A percentile compares a stretch with the other conserved stretches of the same genome.
These are phyloP conservation scores for Scaptomyza hsui DNA, from an alignment of 1,140 invertebrate species.

Conservation along the genomic window DNA sequence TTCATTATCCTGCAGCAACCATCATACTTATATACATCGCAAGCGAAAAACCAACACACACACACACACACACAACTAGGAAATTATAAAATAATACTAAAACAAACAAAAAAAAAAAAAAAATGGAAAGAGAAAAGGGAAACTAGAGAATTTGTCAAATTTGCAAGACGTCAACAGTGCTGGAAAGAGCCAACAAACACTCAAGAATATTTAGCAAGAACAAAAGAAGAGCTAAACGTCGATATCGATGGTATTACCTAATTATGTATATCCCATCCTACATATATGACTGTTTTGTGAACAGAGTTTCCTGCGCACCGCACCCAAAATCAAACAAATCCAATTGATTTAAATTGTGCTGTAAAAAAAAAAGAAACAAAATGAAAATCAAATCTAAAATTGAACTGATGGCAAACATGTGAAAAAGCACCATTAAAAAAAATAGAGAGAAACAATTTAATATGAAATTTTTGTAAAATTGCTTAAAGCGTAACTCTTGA, in stretches of 20 bases:
- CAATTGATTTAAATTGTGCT: slow-evolving; percentile 56
- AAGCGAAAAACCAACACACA: slow-evolving; percentile 55
- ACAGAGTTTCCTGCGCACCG: slow-evolving; percentile 41
- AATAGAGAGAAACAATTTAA: slow-evolving; percentile 10
- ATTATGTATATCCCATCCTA: slow-evolving; percentile 38
- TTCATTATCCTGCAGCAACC: slow-evolving; percentile 33
- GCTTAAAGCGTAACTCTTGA: slow-evolving; percentile 50
- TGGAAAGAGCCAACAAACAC: slow-evolving; percentile 43
- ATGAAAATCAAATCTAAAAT: slow-evolving; percentile 28
- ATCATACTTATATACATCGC: slow-evolving; percentile 13
- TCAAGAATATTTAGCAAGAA: slow-evolving; percentile 18
- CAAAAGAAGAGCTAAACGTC: slow-evolving; percentile 3
- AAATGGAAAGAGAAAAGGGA: slow-evolving; percentile 37
- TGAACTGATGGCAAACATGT: slow-evolving; percentile 27
- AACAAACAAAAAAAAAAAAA: slow-evolving; percentile 32
- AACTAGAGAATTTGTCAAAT: slow-evolving; percentile 75
- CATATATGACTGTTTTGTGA: slow-evolving; percentile 41
- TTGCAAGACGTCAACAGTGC: slow-evolving; percentile 63
- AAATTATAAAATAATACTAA: slow-evolving; percentile 76
- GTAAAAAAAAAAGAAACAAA: slow-evolving; percentile 49
- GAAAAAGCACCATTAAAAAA: slow-evolving; percentile 34
- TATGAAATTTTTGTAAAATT: slow-evolving; percentile 64
- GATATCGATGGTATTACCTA: slow-evolving; percentile 34
- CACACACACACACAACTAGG: slow-evolving; percentile 60
- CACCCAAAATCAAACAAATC: slow-evolving; percentile 43